Evolutionary conservation across 2,797 vertebrate species (phyloP).

Genomic region (Halcyon badia): DNA sequence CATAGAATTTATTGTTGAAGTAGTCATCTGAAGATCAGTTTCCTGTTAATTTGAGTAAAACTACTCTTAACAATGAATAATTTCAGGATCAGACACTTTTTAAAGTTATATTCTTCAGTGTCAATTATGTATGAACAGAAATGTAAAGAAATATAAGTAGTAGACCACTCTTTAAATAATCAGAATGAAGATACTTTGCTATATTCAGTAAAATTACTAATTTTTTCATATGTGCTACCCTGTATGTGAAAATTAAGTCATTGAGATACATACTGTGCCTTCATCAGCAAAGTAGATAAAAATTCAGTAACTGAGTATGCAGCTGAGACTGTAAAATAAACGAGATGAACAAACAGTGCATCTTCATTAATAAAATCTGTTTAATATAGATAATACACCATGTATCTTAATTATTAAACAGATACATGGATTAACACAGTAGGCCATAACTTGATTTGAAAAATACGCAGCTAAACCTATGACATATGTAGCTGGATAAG

Average conservation of each 20-base stretch:
- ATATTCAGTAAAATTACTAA: not conserved
- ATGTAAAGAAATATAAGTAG: not conserved
- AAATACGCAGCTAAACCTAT: conserved; percentile 45
- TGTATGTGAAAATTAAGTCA: not conserved
- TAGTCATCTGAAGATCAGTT: not conserved
- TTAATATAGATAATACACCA: conserved; percentile 58
- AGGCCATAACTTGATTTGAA: conserved; percentile 52
- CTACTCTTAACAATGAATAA: not conserved
- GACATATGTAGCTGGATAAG: conserved; percentile 39
- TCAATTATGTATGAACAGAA: not conserved
- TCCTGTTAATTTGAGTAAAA: not conserved
- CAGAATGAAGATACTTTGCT: not conserved
- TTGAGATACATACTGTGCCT: not conserved
- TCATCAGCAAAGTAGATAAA: conserved; percentile 48
- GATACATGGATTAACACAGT: conserved; percentile 65
- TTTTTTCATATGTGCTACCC: not conserved
- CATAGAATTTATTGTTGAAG: not conserved
- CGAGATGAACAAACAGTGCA: conserved; percentile 52
- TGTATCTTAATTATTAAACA: conserved; percentile 68
- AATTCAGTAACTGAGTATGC: conserved; percentile 53
- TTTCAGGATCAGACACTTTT: not conserved
- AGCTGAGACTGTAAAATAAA: conserved; percentile 68
- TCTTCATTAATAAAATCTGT: conserved; percentile 79
- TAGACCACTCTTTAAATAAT: not conserved
- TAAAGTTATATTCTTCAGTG: not conserved